Conservation (phyloP, 2,888 invertebrate genomes). For the Teleiodes luculella region DNA sequence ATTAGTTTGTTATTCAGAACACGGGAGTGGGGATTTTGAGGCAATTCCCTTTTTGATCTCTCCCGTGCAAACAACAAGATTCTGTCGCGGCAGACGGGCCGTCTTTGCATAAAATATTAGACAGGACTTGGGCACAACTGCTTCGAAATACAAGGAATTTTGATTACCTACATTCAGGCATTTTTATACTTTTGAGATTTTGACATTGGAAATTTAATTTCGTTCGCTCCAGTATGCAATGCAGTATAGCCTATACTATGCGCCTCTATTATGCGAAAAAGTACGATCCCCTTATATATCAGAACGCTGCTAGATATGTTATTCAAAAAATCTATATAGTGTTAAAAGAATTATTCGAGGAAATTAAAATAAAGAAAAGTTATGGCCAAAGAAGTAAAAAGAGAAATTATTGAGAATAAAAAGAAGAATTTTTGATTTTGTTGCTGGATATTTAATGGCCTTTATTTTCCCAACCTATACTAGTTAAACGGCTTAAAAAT, state of each 20-base stretch:
- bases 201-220: too few species aligned
- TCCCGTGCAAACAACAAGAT: constrained; percentile 65
- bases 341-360: too few species aligned
- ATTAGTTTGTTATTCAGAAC: constrained; percentile 71
- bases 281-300: too few species aligned
- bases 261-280: background rate
- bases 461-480: too few species aligned
- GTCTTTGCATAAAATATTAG: constrained; percentile 74
- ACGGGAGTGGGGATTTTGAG: constrained; percentile 62
- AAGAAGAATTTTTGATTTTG: too few species aligned
- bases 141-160: background rate
- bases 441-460: too few species aligned
- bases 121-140: constrained; percentile 24
- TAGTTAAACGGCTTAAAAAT: too few species aligned
- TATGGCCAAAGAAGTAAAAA: too few species aligned
- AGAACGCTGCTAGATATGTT: too few species aligned
- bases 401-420: too few species aligned
- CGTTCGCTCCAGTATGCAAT: background rate
- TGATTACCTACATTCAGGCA: background rate
- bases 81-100: constrained; percentile 52
- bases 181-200: background rate
- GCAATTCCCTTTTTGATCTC: constrained; percentile 75
- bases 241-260: background rate
- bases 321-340: too few species aligned
- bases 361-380: too few species aligned